A percentile compares a stretch with the other conserved stretches of the same genome.
phyloP scores from a whole-genome alignment of 2,888 invertebrate genomes.

The Mycalesis mineus region DNA sequence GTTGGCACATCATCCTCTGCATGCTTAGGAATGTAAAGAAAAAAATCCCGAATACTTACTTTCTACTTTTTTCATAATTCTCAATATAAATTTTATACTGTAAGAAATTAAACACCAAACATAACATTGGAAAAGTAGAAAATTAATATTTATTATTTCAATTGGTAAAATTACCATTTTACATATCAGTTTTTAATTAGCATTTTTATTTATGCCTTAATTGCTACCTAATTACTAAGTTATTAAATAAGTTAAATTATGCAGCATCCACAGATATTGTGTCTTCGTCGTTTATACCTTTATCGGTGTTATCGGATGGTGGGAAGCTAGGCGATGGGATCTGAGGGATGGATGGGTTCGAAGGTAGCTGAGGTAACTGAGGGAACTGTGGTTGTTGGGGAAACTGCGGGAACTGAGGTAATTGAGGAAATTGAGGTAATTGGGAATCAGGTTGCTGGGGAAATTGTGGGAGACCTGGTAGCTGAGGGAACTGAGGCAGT shows the following conservation, averaged over 20 bases:
- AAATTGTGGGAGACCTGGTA: conserved; percentile 32
- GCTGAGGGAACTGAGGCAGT: conserved; percentile 36
- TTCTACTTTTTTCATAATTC: too few species aligned
- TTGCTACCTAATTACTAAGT: neutral
- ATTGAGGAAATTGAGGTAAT: conserved; percentile 36
- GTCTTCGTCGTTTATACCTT: conserved; percentile 63
- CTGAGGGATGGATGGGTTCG: conserved; percentile 34
- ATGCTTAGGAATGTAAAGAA: too few species aligned
- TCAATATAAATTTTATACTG: too few species aligned
- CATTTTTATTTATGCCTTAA: neutral
- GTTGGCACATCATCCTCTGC: too few species aligned
- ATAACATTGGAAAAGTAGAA: neutral
- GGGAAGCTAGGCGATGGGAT: conserved; percentile 36
- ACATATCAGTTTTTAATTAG: neutral
- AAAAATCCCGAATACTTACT: too few species aligned
- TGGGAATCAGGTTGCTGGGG: conserved; percentile 33
- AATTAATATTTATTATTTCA: neutral
- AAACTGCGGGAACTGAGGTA: conserved; percentile 36
- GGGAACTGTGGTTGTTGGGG: conserved; percentile 40
- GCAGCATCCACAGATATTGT: conserved; percentile 69
- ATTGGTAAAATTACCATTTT: neutral
- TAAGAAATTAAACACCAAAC: too few species aligned
- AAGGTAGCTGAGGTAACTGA: conserved; percentile 37
- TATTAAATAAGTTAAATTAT: conserved; percentile 14
- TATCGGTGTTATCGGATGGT: conserved; percentile 40